A percentile compares a stretch with the other conserved stretches of the same genome.
Evolutionary conservation across 2,888 invertebrate genomes (phyloP).

Genomic region (Hirtodrosophila alboralis): DNA sequence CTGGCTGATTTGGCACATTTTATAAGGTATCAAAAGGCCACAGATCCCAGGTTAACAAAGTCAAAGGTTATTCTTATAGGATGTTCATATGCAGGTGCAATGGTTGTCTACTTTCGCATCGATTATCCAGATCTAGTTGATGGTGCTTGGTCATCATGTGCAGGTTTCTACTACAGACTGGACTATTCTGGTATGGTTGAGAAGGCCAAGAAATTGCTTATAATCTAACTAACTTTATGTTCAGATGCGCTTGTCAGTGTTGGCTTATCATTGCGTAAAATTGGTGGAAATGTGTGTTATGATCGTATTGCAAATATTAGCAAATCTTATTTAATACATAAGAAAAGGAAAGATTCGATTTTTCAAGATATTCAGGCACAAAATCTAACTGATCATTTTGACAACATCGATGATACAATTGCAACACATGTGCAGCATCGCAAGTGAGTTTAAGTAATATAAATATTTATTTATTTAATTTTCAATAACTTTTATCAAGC

Average conservation of each 20-base stretch:
- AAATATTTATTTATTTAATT: not conserved
- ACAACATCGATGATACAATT: not conserved
- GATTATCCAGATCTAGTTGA: conserved; percentile 36
- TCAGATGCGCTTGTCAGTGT: conserved; percentile 26
- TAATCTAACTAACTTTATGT: not conserved
- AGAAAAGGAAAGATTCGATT: conserved; percentile 9
- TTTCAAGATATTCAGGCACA: conserved; percentile 9
- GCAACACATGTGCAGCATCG: conserved; percentile 33
- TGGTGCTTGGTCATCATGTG: conserved; percentile 33
- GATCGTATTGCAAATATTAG: conserved; percentile 14
- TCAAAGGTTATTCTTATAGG: conserved; percentile 47
- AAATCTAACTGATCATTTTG: conserved; percentile 11
- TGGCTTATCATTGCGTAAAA: conserved; percentile 24
- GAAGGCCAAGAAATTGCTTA: not conserved
- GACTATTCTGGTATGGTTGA: conserved; percentile 31
- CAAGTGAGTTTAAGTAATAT: conserved; percentile 22
- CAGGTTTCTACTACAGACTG: conserved; percentile 9
- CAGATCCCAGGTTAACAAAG: conserved; percentile 9
- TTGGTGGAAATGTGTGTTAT: conserved; percentile 33
- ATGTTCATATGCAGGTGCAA: conserved; percentile 35
- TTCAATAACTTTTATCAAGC: not conserved
- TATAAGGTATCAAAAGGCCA: conserved; percentile 29
- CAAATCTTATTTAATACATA: conserved; percentile 18
- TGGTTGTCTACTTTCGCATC: conserved; percentile 35
- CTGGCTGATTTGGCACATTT: conserved; percentile 47